Conservation (phyloP, 2,797 vertebrate genomes). For the Galagoides demidoff region DNA sequence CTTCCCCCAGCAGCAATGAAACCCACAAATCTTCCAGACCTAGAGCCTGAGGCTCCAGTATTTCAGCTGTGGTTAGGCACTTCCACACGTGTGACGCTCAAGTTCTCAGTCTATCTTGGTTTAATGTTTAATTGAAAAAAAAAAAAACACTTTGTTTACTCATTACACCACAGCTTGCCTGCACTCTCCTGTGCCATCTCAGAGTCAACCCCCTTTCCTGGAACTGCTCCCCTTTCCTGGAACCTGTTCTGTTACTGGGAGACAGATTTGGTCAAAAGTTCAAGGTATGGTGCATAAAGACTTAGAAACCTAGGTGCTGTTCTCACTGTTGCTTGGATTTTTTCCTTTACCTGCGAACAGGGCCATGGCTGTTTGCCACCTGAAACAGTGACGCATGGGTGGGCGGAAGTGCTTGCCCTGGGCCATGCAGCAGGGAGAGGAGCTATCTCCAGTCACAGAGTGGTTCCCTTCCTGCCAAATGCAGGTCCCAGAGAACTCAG, state of each 20-base stretch:
- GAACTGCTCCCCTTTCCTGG: neutral
- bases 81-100: neutral
- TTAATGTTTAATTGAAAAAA: neutral
- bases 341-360: neutral
- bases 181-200: too few relatives aligned
- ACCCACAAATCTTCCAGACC: neutral
- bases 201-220: neutral
- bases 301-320: neutral
- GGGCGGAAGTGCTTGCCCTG: too few relatives aligned
- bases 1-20: neutral
- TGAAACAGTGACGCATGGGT: neutral
- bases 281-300: rapidly evolving
- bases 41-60: neutral
- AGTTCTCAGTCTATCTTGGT: neutral
- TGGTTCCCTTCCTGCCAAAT: too few relatives aligned
- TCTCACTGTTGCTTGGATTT: neutral
- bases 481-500: neutral
- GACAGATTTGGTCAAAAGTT: neutral
- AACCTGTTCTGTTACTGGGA: neutral
- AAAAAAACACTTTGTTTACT: neutral
- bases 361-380: neutral
- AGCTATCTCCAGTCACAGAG: too few relatives aligned
- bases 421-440: neutral
- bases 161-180: neutral
- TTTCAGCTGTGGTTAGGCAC: neutral